A percentile compares a stretch with the other conserved stretches of the same genome.
phyloP scores from a whole-genome alignment of 1,140 invertebrate species.

The Cydia amplana region DNA sequence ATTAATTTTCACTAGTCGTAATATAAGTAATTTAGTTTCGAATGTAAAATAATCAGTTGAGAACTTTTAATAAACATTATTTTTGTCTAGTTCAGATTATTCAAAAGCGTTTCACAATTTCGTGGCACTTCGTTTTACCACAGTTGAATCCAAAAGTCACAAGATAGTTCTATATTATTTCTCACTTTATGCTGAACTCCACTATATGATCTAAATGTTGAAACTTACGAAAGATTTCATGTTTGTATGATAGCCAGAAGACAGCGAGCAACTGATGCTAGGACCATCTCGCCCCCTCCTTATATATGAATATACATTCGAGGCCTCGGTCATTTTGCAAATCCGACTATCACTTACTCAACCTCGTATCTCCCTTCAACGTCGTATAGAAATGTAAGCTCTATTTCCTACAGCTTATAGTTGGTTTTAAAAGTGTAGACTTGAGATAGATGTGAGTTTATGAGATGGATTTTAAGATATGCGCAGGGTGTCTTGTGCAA shows the following conservation, averaged over 20 bases:
- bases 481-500: constrained; percentile 3
- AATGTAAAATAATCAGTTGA: no score
- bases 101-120: not conserved
- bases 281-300: not conserved
- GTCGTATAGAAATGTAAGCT: not conserved
- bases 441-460: not conserved
- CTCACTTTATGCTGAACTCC: not conserved
- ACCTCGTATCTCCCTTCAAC: not conserved
- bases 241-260: not conserved
- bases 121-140: no score
- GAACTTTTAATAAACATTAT: no score
- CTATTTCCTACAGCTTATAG: not conserved
- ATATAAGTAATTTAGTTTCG: no score
- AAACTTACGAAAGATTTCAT: constrained; percentile 47
- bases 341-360: not conserved
- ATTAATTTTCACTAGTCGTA: no score
- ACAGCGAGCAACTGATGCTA: constrained; percentile 14
- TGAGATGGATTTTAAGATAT: not conserved
- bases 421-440: not conserved
- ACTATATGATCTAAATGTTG: not conserved
- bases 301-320: not conserved
- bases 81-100: no score
- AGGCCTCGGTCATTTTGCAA: constrained; percentile 14
- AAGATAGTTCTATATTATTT: not conserved
- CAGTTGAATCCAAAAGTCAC: no score